Base-by-base conservation (phyloP, 2,797 vertebrate genomes). In the Kryptolebias ocellatus region DNA sequence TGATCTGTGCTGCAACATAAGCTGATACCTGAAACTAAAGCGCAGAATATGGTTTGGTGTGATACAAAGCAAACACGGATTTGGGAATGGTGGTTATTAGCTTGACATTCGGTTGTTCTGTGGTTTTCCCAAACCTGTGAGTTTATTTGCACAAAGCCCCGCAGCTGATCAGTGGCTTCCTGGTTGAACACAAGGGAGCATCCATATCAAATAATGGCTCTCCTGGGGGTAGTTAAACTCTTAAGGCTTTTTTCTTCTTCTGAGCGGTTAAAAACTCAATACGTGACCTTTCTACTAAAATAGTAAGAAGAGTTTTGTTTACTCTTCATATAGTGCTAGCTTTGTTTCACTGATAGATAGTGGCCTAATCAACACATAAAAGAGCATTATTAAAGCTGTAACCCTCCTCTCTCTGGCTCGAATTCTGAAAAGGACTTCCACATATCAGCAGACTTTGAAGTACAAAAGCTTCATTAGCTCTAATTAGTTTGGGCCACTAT, bases 381-480 rank as follows among this genome's bases (percentile, higher is more conserved):
- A 76, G 78, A 85, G 72, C 49, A 46, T 44, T 62, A 72, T 74
- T 72, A 80, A 78, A 85, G 62, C 59, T 28, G 72, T 54, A 63
- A 61, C 31, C 31, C 31, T 69, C 70, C 76, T 78, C 73, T 56
- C 53, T 67, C 58, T 66, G 71, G 44, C 44, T 47, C 24, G 7
- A 17, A 71, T 68, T 78, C 51, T 67, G 73, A 84, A 65, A 76
- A 80, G 54, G 75, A 90, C 83, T 65, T 64, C 78, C 78, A 54
- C 74, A 67, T 67, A 46, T 76, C 78, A 71, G 56, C 52, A 53
- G 60, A 67, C 87, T 93, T 94, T 93, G 86, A 93, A 88, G 84
- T 64, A 68, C 49, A 63, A 82, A 84, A 78, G 85, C 83, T 88
- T 90, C 85, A 90, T 92, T 88, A 84, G 80, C 75, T 83, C 84